Evolutionary conservation across 2,888 invertebrate genomes (phyloP).

Genomic region (Lymantria monacha): DNA sequence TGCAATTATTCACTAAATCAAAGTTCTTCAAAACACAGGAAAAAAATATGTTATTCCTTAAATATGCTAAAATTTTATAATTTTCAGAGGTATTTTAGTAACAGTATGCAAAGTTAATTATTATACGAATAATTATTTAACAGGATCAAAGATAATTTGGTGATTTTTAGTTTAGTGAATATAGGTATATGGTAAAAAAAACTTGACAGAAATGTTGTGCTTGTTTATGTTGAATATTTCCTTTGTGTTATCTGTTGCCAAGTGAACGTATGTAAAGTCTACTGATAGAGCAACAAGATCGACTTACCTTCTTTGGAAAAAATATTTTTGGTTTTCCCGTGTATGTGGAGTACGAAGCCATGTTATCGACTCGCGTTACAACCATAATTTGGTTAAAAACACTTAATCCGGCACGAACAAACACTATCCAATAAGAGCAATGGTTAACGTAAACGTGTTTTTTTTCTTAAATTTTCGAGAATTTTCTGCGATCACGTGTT

Average conservation of each 20-base stretch:
- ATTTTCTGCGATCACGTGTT: constrained; percentile 70
- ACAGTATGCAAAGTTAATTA: no score
- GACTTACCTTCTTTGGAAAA: constrained; percentile 78
- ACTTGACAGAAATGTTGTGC: constrained; percentile 10
- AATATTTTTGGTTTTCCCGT: constrained; percentile 79
- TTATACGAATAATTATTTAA: no score
- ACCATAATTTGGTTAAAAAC: constrained; percentile 75
- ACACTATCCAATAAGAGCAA: constrained; percentile 57
- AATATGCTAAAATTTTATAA: no score
- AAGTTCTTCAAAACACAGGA: no score
- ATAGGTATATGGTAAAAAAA: no score
- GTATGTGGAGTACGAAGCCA: constrained; percentile 77
- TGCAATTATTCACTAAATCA: no score
- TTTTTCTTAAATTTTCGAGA: constrained; percentile 60
- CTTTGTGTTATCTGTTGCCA: constrained; percentile 30
- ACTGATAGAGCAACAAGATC: constrained; percentile 18
- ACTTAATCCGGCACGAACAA: constrained; percentile 58
- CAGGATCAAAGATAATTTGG: no score
- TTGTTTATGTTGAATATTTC: constrained; percentile 19
- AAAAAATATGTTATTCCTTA: no score
- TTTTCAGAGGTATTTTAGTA: no score
- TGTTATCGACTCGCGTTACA: constrained; percentile 76
- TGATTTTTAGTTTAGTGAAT: no score
- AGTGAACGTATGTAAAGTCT: constrained; percentile 15
- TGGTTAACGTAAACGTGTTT: constrained; percentile 45